Evolutionary conservation across 2,113 vertebrate species (phyloP), one percentile per base, ranked within the genome.

Genomic region (Rhinopithecus roxellana): DNA sequence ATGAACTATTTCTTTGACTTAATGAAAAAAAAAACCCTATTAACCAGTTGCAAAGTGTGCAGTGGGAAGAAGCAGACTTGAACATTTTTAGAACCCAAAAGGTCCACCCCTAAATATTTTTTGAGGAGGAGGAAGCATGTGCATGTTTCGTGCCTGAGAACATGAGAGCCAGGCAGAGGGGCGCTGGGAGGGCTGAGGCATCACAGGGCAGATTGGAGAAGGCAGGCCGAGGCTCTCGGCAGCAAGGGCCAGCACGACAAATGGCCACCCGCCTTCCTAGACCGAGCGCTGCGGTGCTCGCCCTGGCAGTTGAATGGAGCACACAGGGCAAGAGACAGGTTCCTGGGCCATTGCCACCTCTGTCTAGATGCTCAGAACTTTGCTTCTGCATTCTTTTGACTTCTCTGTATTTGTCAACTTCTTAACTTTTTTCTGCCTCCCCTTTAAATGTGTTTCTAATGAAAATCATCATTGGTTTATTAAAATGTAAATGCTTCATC

Each of bases 281-380:
- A 98, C 98, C 97, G 98, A 98, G 98, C 98, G 98, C 99, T 97
- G 95, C 69, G 97, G 98, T 99, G 98, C 99, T 98, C 98, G 98
- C 97, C 95, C 99, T 99, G 99, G 99, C 99, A 99, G 98, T 99
- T 99, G 98, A 98, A 99, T 99, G 99, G 99, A 99, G 99, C 97
- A 98, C 72, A 1, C 30, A 78, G 97, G 96, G 96, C 32, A 13
- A 90, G 97, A 97, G 97, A 67, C 96, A 59, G 97, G 32, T 94
- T 93, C 96, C 97, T 83, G 92, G 96, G 90, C 97, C 48, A 69
- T 67, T 86, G 94, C 93, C 0, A 2, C 79, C 93, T 94, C 95
- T 80, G 84, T n/a, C 35, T 45, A 14, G 86, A 70, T 20, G 1
- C 94, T 83, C 72, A 35, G 92, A 92, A 50, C 98, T 98, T 97